phyloP scores from a whole-genome alignment of 2,888 invertebrate genomes.

The Frankliniella intonsa region DNA sequence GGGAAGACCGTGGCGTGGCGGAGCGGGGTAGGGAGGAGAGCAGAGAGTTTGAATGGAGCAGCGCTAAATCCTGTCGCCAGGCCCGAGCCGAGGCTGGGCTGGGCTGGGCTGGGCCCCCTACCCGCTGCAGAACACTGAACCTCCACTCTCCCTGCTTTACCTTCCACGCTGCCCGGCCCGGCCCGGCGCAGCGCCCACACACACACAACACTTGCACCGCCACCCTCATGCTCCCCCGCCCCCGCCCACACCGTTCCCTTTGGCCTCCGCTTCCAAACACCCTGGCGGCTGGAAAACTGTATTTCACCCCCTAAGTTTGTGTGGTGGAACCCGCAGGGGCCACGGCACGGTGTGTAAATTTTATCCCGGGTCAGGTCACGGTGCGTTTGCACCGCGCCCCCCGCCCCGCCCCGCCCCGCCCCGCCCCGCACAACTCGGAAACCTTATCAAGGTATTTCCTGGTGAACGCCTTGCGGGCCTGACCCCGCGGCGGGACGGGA shows the following conservation, averaged over 20 bases:
- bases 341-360: neutral
- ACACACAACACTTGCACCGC: too few species aligned
- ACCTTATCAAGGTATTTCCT: conserved; percentile 16
- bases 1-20: too few species aligned
- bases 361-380: neutral
- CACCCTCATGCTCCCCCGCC: too few species aligned
- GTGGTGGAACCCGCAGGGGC: neutral
- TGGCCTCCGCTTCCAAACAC: too few species aligned
- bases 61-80: conserved; percentile 27
- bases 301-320: neutral
- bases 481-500: neutral
- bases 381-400: neutral
- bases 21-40: neutral
- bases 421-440: neutral
- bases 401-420: neutral
- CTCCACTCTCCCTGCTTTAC: too few species aligned
- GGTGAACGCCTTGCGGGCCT: neutral
- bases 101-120: neutral
- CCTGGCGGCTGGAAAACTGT: too few species aligned
- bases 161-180: too few species aligned
- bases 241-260: too few species aligned
- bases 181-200: too few species aligned
- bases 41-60: neutral
- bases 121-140: too few species aligned
- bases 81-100: neutral